A percentile compares a stretch with the other conserved stretches of the same genome.
Evolutionary conservation across 2,888 invertebrate species (phyloP).

Genomic region (Drosophila eohydei): DNA sequence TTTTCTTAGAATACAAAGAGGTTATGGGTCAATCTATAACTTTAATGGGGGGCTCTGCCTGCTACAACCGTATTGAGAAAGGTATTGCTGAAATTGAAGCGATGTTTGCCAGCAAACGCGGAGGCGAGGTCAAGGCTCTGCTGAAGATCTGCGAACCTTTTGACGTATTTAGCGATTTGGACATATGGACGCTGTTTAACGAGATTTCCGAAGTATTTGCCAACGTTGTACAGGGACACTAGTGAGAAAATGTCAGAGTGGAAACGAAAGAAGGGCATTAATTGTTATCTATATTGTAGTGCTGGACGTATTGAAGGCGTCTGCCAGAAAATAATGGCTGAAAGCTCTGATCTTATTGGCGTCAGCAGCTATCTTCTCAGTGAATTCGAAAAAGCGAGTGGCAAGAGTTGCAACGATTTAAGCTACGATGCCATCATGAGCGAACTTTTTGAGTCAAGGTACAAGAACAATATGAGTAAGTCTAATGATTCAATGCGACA

Average conservation of each 20-base stretch:
- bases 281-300: conserved; percentile 41
- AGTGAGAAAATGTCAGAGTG: conserved; percentile 52
- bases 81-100: conserved; percentile 80
- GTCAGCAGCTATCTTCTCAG: conserved; percentile 66
- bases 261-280: neutral
- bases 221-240: conserved; percentile 81
- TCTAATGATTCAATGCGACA: neutral
- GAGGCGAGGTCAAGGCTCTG: conserved; percentile 53
- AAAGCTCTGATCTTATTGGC: conserved; percentile 72
- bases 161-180: conserved; percentile 56
- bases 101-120: conserved; percentile 73
- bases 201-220: conserved; percentile 82
- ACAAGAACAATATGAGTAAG: conserved; percentile 71
- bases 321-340: conserved; percentile 74
- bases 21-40: conserved; percentile 9
- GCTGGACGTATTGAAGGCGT: conserved; percentile 72
- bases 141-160: conserved; percentile 35
- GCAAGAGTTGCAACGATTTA: conserved; percentile 69
- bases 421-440: conserved; percentile 70
- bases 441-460: conserved; percentile 53
- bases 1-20: conserved; percentile 7
- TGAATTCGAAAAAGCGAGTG: conserved; percentile 37
- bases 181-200: conserved; percentile 82
- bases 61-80: conserved; percentile 80
- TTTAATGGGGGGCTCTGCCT: conserved; percentile 77